phyloP scores from a whole-genome alignment of 2,888 invertebrate genomes.

The Tinea pellionella region DNA sequence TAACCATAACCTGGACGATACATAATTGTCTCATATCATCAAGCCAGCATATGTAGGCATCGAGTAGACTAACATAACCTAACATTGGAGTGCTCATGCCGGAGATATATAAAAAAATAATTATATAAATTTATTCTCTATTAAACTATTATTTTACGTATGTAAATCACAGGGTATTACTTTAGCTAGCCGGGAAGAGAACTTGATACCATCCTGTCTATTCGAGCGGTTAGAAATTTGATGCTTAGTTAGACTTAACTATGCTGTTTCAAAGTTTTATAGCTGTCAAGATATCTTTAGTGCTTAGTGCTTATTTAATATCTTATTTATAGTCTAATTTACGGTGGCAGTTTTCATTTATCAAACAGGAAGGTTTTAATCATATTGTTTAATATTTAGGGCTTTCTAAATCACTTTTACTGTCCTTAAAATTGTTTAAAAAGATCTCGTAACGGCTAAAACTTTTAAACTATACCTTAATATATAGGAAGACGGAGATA shows the following conservation, averaged over 20 bases:
- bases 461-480: no score
- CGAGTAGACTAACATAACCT: no score
- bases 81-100: no score
- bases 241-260: slow-evolving; percentile 9
- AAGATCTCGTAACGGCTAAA: no score
- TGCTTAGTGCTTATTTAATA: background rate
- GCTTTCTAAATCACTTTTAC: background rate
- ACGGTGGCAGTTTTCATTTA: background rate
- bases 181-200: slow-evolving; percentile 2
- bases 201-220: slow-evolving; percentile 1
- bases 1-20: no score
- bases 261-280: slow-evolving; percentile 10
- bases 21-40: no score
- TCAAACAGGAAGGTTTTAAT: background rate
- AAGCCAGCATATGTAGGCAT: no score
- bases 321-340: slow-evolving; percentile 5
- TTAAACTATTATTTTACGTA: no score
- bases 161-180: background rate
- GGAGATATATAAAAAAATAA: no score
- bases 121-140: no score
- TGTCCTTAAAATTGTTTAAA: background rate
- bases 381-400: background rate
- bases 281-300: background rate
- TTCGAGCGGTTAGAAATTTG: slow-evolving; percentile 8
- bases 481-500: no score